A percentile compares a stretch with the other conserved stretches of the same genome.
phyloP scores from a whole-genome alignment of 2,113 vertebrate genomes.

The Notechis scutatus region DNA sequence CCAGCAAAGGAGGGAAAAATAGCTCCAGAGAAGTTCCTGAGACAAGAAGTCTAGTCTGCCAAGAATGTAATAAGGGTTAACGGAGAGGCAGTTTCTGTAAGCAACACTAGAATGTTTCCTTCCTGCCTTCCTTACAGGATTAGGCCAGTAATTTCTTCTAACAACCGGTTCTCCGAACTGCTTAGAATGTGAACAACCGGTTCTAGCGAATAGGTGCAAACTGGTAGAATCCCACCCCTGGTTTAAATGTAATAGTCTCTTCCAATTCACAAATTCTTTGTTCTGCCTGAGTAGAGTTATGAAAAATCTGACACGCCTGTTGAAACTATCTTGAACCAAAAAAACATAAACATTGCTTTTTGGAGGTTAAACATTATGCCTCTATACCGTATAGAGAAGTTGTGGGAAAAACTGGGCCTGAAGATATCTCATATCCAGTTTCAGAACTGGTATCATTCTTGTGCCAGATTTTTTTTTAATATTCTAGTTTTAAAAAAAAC shows the following conservation, averaged over 20 bases:
- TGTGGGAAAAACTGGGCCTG: background rate
- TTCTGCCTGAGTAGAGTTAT: background rate
- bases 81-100: too few species aligned
- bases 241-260: background rate
- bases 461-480: background rate
- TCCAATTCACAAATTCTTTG: background rate
- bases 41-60: too few species aligned
- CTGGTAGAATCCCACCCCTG: too few species aligned
- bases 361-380: background rate
- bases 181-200: too few species aligned
- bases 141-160: too few species aligned
- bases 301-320: background rate
- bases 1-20: too few species aligned
- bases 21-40: too few species aligned
- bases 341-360: background rate
- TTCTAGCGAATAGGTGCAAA: too few species aligned
- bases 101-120: too few species aligned
- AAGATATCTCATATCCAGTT: background rate
- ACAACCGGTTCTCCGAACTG: too few species aligned
- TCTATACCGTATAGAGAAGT: background rate
- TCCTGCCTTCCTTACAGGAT: too few species aligned
- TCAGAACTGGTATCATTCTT: background rate
- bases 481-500: background rate
- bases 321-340: background rate
- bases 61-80: too few species aligned